Evolutionary conservation across 2,888 invertebrate genomes (phyloP), one percentile per base, ranked within the genome.

Genomic region (Zygogramma bicolorata): DNA sequence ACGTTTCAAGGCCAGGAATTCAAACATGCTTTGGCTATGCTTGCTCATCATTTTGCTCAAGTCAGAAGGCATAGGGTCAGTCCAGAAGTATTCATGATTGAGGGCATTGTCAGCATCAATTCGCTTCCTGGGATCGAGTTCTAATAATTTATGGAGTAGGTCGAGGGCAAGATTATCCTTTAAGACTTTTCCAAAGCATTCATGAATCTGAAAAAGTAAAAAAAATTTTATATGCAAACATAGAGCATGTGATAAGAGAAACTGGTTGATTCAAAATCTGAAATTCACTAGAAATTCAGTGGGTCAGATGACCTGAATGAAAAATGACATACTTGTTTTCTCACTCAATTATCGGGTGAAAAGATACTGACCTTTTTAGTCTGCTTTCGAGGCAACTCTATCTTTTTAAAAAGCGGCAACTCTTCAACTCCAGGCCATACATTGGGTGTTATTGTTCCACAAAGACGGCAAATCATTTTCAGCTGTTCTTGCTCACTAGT

Each of bases 1-100:
- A 82, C 96, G 83, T 83, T 97, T 82, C 69, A 93, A 92, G 75
- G 95, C 92, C 74, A 97, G 88, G 86, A 95, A 98, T 86, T 98
- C 98, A 86, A 98, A 98, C 97, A 98, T 98, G 86, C 96, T 97
- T 77, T 90, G 95, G 76, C 92, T 93, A 89, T 95, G 94, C 82
- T 96, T 95, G 0, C 95, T 95, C 76, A 98, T 88, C 97, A 97
- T 97, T 88, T 95, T 95, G 65, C 92, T 94, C 38, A 97, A 88
- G 84, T 96, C 96, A 83, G 94, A 93, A 0, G 98, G 98, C 94
- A 97, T 95, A 0, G 99, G 99, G 85, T 98, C 97, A 4, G 94
- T 95, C 97, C 97, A 99, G 89, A 99, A 99, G 89, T 99, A 99
- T 85, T 98, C 97, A 84, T 99, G 98, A 88, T 98, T 97, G 1